Conservation (phyloP, 2,797 vertebrate genomes). For the Coregonus suidteri region DNA sequence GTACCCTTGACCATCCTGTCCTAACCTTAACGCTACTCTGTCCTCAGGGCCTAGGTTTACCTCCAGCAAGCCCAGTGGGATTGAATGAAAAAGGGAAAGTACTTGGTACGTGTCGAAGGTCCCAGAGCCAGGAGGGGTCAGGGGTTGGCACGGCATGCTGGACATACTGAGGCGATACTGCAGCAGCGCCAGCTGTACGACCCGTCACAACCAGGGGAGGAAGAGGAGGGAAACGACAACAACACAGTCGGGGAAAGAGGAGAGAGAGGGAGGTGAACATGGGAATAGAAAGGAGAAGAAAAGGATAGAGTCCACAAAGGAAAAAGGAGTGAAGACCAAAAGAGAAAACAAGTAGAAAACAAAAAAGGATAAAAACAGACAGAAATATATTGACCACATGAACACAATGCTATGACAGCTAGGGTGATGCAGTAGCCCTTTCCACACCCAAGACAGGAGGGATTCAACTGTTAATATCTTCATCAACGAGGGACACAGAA, state of each 20-base stretch:
- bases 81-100: slow-evolving; percentile 84
- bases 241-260: slow-evolving; percentile 51
- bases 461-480: background rate
- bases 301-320: slow-evolving; percentile 37
- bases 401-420: slow-evolving; percentile 46
- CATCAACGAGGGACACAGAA: background rate
- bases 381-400: slow-evolving; percentile 45
- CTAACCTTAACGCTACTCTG: background rate
- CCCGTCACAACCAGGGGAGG: slow-evolving; percentile 77
- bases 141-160: slow-evolving; percentile 90
- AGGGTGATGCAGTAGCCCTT: slow-evolving; percentile 38
- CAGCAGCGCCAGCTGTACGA: slow-evolving; percentile 97
- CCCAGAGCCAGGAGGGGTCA: slow-evolving; percentile 90
- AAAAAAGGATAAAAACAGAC: slow-evolving; percentile 22
- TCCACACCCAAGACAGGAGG: slow-evolving; percentile 12
- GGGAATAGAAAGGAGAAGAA: background rate
- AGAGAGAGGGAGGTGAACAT: slow-evolving; percentile 6
- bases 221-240: slow-evolving; percentile 40
- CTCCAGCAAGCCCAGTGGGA: slow-evolving; percentile 69
- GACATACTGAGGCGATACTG: slow-evolving; percentile 98
- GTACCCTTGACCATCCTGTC: background rate
- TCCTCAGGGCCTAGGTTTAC: slow-evolving; percentile 48
- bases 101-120: slow-evolving; percentile 98
- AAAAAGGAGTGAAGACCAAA: slow-evolving; percentile 34
- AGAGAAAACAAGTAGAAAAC: slow-evolving; percentile 13